Conservation (phyloP, 2,888 invertebrate genomes). For the Elegia similella region DNA sequence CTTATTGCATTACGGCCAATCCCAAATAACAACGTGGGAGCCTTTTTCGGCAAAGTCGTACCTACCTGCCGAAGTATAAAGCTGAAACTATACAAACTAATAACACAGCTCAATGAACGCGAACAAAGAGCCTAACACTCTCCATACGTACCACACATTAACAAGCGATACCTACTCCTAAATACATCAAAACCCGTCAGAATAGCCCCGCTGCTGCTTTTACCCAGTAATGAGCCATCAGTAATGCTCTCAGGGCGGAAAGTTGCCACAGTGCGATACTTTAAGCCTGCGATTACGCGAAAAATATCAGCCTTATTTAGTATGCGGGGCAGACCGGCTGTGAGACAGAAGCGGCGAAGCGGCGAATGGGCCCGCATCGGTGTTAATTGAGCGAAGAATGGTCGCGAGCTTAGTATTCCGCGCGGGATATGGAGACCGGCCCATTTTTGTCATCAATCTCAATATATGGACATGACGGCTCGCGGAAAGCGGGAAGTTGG, state of each 20-base stretch:
- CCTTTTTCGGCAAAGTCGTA: no score
- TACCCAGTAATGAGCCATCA: constrained; percentile 15
- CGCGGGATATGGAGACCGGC: constrained; percentile 42
- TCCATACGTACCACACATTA: neutral
- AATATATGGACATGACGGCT: constrained; percentile 73
- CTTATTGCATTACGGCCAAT: no score
- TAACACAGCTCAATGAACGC: no score
- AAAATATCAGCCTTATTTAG: constrained; percentile 72
- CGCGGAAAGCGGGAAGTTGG: constrained; percentile 62
- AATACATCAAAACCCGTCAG: neutral
- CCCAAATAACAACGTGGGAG: no score
- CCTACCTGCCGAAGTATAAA: no score
- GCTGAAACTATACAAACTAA: no score
- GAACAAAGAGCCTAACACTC: neutral
- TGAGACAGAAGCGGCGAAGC: constrained; percentile 53
- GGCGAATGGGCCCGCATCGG: constrained; percentile 48
- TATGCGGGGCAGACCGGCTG: constrained; percentile 66
- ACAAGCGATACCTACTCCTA: neutral
- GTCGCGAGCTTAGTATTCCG: constrained; percentile 73
- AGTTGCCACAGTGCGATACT: constrained; percentile 43
- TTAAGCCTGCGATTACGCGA: constrained; percentile 64
- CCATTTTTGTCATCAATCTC: constrained; percentile 76
- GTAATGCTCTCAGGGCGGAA: constrained; percentile 11
- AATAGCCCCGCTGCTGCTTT: neutral
- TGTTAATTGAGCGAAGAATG: constrained; percentile 76